Percentiles rank a stretch among this genome's conserved stretches.
These are phyloP conservation scores for Aspidoscelis tigris DNA, from an alignment of 2,113 vertebrate species.

Conservation along the genomic window DNA sequence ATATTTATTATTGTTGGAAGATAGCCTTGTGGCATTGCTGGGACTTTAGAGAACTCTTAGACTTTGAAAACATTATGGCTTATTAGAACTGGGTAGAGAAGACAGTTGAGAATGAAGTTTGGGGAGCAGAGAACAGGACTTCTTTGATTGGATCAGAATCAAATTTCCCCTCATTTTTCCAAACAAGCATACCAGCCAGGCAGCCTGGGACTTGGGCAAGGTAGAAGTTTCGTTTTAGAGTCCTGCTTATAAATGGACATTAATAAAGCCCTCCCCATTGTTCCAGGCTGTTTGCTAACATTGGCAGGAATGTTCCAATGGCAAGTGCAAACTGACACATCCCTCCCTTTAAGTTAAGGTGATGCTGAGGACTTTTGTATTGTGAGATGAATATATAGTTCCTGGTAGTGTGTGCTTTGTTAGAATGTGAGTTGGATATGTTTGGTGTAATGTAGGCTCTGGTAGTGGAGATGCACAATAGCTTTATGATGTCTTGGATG, in stretches of 20 bases:
- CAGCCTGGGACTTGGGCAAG: conserved; percentile 16
- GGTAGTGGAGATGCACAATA: conserved; percentile 49
- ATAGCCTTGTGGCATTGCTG: background rate
- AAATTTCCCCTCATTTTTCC: background rate
- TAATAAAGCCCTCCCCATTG: conserved; percentile 37
- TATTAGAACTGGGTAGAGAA: background rate
- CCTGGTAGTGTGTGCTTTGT: conserved; percentile 41
- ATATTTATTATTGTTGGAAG: conserved; percentile 31
- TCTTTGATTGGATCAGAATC: background rate
- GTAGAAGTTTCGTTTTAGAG: conserved; percentile 16
- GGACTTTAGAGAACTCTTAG: conserved; percentile 4
- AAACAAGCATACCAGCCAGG: conserved; percentile 8
- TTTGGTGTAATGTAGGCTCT: conserved; percentile 38
- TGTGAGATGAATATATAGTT: conserved; percentile 49
- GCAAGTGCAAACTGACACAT: conserved; percentile 21
- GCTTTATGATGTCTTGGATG: conserved; percentile 53
- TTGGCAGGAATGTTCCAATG: conserved; percentile 14
- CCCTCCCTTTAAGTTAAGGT: conserved; percentile 17
- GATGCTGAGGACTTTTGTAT: conserved; percentile 39
- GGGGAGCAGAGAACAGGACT: background rate
- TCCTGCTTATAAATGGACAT: conserved; percentile 26
- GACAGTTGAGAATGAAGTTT: background rate
- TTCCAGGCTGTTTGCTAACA: conserved; percentile 34
- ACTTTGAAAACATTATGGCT: background rate
- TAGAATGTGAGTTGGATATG: conserved; percentile 49